Base-by-base conservation (phyloP, 2,888 invertebrate genomes). In the Mellilla xanthometata region DNA sequence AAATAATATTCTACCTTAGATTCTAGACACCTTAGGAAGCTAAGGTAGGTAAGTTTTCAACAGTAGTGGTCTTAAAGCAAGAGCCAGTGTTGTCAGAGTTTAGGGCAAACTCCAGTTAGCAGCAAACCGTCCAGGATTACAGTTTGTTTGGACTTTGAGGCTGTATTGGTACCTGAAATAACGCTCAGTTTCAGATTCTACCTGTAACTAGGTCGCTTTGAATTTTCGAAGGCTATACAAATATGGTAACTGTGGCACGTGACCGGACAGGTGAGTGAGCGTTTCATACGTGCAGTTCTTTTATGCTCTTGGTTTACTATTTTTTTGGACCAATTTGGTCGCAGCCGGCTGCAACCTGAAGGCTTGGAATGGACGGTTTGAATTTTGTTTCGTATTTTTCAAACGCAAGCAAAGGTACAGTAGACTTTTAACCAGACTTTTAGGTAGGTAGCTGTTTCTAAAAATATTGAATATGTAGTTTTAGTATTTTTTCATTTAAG, bases 81-180 rank as follows among this genome's bases (percentile, higher is more conserved):
- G 15, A 8, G 39, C 5, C 32, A 44, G 39, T 47, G 35, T 38
- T 35, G 38, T 32, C 47, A 36, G 19, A 42, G 39, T 41, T 43
- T 13, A 5, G 44, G 40, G 39, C 28, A 34, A 52, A 49, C 32
- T 52, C 23, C 8, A 28, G 15, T 24, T 33, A 13, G 24, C 23
- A 15, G 22, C 3, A 41, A 50, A 60, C 58, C 53, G 48, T 31
- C 33, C 39, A 29, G 56, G 57, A 60, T 64, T 59, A 62, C 52
- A 49, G 43, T 49, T 55, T 46, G 46, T 49, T 65, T 24, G 24
- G 15, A 19, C 15, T 19, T 19, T 56, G 58, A 50, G 27, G 45
- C 48, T 44, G 35, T 35, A 41, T 48, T 48, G 52, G 43, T 53
- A 54, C 50, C 46, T 45, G 27, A 48, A 40, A 42, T 39, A 51